Conservation (phyloP, 2,113 vertebrate genomes). For the Columbina picui region DNA sequence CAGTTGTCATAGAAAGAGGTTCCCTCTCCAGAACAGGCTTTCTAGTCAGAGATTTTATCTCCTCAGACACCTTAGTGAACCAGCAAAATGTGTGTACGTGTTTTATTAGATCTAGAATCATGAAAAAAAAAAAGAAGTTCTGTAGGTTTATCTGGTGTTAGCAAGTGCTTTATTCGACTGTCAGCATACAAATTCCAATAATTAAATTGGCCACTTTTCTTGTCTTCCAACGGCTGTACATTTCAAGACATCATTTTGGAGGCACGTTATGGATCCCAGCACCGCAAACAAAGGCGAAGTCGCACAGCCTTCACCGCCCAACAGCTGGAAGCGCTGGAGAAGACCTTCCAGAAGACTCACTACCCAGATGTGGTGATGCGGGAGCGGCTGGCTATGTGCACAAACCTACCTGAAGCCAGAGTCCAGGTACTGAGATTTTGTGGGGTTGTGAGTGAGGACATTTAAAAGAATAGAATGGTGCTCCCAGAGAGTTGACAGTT, state of each 20-base stretch:
- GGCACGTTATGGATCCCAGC: constrained; percentile 98
- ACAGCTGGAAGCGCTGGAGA: constrained; percentile 97
- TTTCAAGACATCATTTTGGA: constrained; percentile 99
- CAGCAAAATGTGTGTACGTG: not conserved
- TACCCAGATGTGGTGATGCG: constrained; percentile 99
- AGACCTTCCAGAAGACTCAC: constrained; percentile 99
- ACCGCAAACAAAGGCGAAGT: constrained; percentile 96
- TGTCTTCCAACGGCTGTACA: constrained; percentile 96
- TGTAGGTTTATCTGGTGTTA: not conserved
- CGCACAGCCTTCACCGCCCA: constrained; percentile 97
- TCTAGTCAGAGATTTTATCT: not conserved
- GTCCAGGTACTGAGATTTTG: constrained; percentile 85
- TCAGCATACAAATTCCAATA: constrained; percentile 77
- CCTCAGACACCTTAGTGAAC: not conserved
- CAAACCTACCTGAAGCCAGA: constrained; percentile 96
- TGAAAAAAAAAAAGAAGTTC: accelerated
- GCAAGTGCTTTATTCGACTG: not conserved
- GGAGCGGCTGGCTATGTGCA: constrained; percentile 98
- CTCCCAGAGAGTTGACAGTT: not conserved
- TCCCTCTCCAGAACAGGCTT: not conserved
- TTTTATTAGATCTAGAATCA: not conserved
- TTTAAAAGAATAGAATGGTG: not conserved
- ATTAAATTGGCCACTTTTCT: constrained; percentile 90
- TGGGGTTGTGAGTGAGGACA: not conserved
- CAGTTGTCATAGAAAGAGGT: not conserved